Base-by-base conservation (phyloP, 2,888 invertebrate genomes). In the Bombylius major region DNA sequence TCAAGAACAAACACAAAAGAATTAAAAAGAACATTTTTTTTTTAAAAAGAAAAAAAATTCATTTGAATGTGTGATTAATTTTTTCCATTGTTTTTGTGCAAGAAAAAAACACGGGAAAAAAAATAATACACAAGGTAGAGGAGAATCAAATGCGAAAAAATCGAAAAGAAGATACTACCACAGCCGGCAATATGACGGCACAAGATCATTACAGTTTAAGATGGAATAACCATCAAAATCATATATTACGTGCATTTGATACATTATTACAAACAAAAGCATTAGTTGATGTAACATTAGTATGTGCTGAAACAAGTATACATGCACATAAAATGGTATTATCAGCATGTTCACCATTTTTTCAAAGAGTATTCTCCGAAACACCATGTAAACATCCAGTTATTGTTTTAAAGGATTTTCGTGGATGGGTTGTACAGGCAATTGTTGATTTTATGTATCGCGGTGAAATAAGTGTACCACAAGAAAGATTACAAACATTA, bases 381-480 rank as follows among this genome's bases (percentile, higher is more conserved):
- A 91, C 90, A 67, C 92, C 92, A 55, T 92, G 92, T 80, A 90
- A 92, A 73, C 93, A 94, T 72, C 93, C 93, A 47, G 89, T 93
- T 64, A 90, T 94, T 69, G 90, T 93, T 64, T 76, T 94, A 60
- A 92, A 92, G 72, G 92, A 93, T 77, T 89, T 91, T 71, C 83
- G 83, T 66, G 89, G 87, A 63, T 88, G 89, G 83, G 91, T 92
- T 67, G 86, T 94, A 60, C 88, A 89, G 67, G 89, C 90, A 44
- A 87, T 93, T 59, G 87, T 93, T 60, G 89, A 91, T 75, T 94
- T 93, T 69, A 93, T 93, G 91, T 94, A 94, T 76, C 86, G 89
- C 63, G 93, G 93, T 46, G 91, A 93, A 76, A 90, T 93, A 64
- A 88, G 88, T 63, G 90, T 93, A 53, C 84, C 86, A 8, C 88